Evolutionary conservation across 2,888 invertebrate genomes (phyloP).

Genomic region (Fragum sueziense): DNA sequence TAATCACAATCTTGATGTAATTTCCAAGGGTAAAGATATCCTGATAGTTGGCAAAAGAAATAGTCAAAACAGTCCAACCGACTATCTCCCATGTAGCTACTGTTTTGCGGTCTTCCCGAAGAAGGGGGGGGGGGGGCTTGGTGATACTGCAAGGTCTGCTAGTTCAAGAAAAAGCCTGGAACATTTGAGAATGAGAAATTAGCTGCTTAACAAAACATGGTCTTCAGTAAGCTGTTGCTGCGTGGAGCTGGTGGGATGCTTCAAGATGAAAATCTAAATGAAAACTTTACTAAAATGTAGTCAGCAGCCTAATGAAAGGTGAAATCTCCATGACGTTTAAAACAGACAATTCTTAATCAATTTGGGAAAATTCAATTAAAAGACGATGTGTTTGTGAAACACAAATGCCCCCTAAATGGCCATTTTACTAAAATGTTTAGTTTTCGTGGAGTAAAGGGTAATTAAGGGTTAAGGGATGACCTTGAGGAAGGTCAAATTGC

Average conservation of each 20-base stretch:
- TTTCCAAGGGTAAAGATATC: neutral
- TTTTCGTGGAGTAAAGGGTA: no score
- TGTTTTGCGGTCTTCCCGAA: neutral
- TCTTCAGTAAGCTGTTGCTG: neutral
- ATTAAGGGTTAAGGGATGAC: no score
- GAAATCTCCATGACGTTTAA: neutral
- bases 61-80: neutral
- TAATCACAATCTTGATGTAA: neutral
- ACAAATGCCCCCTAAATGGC: no score
- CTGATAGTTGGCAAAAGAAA: neutral
- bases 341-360: neutral
- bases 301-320: neutral
- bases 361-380: neutral
- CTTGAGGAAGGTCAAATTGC: no score
- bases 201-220: neutral
- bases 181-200: neutral
- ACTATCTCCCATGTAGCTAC: neutral
- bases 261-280: neutral
- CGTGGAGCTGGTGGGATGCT: neutral
- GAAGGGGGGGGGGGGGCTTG: neutral
- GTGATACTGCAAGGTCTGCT: neutral
- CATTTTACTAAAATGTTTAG: no score
- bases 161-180: neutral
- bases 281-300: neutral
- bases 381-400: no score